Conservation (phyloP, 2,113 vertebrate genomes). For the Nerophis lumbriciformis region DNA sequence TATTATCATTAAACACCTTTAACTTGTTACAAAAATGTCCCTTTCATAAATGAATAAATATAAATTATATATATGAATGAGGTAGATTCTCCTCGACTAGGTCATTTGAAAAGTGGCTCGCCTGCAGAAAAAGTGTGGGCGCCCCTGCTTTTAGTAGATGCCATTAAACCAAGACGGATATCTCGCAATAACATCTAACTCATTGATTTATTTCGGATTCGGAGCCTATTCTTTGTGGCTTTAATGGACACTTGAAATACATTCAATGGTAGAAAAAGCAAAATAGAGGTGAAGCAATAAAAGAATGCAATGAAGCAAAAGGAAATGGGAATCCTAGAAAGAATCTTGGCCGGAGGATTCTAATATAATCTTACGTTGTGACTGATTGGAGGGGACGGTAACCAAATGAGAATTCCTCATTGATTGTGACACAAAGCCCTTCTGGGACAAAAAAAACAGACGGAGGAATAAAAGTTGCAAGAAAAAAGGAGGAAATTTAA, state of each 20-base stretch:
- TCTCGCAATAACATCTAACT: no score
- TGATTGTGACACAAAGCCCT: conserved; percentile 58
- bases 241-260: conserved; percentile 17
- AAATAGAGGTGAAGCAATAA: conserved; percentile 3
- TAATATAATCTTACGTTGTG: conserved; percentile 52
- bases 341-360: conserved; percentile 34
- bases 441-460: conserved; percentile 48
- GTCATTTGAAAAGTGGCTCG: no score
- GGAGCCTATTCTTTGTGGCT: conserved; percentile 3
- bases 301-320: background rate
- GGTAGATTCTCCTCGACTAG: no score
- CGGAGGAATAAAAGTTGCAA: conserved; percentile 49
- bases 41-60: no score
- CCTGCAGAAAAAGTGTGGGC: no score
- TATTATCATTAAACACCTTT: no score
- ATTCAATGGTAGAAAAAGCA: conserved; percentile 15
- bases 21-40: no score
- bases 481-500: conserved; percentile 53
- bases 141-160: background rate
- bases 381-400: conserved; percentile 44
- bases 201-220: conserved; percentile 14
- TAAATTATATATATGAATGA: no score
- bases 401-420: conserved; percentile 46
- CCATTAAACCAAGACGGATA: no score
- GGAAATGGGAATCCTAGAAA: conserved; percentile 7